These are phyloP conservation scores for Carterocephalus palaemon DNA, from an alignment of 2,888 invertebrate species.

Conservation along the genomic window DNA sequence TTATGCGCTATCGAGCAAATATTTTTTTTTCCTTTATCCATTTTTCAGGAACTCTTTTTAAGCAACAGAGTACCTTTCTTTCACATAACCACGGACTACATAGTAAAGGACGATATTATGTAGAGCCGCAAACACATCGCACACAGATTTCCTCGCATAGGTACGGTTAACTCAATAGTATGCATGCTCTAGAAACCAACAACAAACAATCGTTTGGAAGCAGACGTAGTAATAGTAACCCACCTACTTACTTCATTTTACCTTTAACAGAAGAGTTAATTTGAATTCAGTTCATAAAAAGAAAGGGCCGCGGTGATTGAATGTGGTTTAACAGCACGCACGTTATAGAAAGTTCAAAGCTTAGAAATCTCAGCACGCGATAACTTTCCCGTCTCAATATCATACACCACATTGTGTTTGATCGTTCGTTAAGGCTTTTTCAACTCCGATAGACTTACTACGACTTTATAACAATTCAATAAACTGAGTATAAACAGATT, in stretches of 20 bases:
- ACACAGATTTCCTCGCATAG: too few relatives aligned
- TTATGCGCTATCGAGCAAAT: too few relatives aligned
- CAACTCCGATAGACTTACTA: slow-evolving; percentile 5
- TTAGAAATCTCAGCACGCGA: slow-evolving; percentile 39
- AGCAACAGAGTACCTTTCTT: too few relatives aligned
- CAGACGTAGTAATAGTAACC: too few relatives aligned
- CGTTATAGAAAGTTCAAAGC: slow-evolving; percentile 39
- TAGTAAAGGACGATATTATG: too few relatives aligned
- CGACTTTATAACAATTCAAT: not conserved
- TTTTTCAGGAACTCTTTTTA: too few relatives aligned
- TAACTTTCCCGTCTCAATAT: slow-evolving; percentile 40
- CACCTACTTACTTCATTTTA: slow-evolving; percentile 1
- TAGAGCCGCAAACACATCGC: too few relatives aligned
- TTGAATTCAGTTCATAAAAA: slow-evolving; percentile 31
- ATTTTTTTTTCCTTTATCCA: too few relatives aligned
- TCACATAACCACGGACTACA: too few relatives aligned
- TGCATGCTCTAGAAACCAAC: slow-evolving; percentile 1
- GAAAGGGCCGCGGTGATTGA: slow-evolving; percentile 37
- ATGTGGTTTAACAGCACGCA: slow-evolving; percentile 32
- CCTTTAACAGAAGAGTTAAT: slow-evolving; percentile 11
- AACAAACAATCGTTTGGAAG: not conserved
- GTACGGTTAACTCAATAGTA: too few relatives aligned
- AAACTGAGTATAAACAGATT: not conserved
- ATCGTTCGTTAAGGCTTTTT: slow-evolving; percentile 11
- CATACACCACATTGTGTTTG: slow-evolving; percentile 25